Percentiles rank a stretch among this genome's conserved stretches.
These are phyloP conservation scores for Hippocampus comes DNA, from an alignment of 2,113 vertebrate species.

Conservation along the genomic window DNA sequence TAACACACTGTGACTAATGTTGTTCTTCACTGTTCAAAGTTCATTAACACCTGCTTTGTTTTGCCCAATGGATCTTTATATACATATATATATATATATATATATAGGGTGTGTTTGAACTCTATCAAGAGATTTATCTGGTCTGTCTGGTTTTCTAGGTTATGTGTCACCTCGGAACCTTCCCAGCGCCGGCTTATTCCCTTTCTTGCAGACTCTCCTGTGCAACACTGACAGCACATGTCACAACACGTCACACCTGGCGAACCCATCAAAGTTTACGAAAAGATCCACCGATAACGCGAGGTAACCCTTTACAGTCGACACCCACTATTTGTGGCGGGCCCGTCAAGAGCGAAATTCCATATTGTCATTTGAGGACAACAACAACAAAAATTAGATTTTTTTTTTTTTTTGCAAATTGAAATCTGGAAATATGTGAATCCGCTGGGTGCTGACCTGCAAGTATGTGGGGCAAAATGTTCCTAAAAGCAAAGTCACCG, in stretches of 20 bases:
- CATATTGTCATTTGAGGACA: too few species aligned
- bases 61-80: neutral
- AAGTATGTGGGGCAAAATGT: neutral
- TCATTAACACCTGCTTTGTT: neutral
- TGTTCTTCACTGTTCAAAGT: neutral
- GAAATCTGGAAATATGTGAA: too few species aligned
- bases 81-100: too few species aligned
- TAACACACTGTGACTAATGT: neutral
- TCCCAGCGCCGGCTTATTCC: constrained; percentile 90
- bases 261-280: constrained; percentile 22
- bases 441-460: too few species aligned
- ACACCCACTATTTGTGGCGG: too few species aligned
- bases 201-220: constrained; percentile 88
- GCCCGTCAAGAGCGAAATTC: too few species aligned
- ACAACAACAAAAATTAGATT: too few species aligned
- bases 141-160: constrained; percentile 70
- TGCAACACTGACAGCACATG: constrained; percentile 86
- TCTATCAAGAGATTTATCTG: neutral
- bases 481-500: neutral
- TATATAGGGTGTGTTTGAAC: too few species aligned
- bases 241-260: constrained; percentile 70
- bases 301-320: constrained; percentile 24
- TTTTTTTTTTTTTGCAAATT: too few species aligned
- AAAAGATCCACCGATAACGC: neutral
- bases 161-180: constrained; percentile 88